Evolutionary conservation across 2,113 vertebrate species (phyloP).

Genomic region (Butorides virescens): DNA sequence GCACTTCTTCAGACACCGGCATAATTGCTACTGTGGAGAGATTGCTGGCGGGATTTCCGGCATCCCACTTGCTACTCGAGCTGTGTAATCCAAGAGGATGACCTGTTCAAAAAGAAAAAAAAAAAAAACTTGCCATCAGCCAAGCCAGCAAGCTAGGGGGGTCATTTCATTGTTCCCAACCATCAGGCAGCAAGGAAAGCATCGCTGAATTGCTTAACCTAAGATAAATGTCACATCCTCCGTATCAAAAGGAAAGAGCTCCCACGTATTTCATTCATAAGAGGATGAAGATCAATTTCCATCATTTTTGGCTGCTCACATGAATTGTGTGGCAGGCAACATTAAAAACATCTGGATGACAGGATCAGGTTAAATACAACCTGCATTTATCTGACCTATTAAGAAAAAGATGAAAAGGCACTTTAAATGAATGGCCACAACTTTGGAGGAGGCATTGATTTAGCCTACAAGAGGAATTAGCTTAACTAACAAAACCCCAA

Average conservation of each 20-base stretch:
- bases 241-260: neutral
- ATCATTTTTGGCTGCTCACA: neutral
- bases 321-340: fast-evolving
- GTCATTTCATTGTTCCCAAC: neutral
- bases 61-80: constrained; percentile 86
- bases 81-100: constrained; percentile 78
- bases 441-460: neutral
- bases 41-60: constrained; percentile 85
- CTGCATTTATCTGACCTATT: neutral
- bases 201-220: fast-evolving
- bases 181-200: neutral
- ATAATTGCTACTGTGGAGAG: constrained; percentile 90
- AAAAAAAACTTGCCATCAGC: neutral
- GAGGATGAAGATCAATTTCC: neutral
- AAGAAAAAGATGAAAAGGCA: neutral
- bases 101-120: constrained; percentile 66
- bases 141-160: neutral
- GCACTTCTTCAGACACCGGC: constrained; percentile 91
- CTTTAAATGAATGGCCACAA: neutral
- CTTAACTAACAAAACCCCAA: neutral
- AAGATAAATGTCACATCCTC: neutral
- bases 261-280: neutral
- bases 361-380: neutral
- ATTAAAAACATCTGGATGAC: neutral
- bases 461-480: neutral